Base-by-base conservation (phyloP, 2,888 invertebrate genomes). In the Monochamus alternatus region DNA sequence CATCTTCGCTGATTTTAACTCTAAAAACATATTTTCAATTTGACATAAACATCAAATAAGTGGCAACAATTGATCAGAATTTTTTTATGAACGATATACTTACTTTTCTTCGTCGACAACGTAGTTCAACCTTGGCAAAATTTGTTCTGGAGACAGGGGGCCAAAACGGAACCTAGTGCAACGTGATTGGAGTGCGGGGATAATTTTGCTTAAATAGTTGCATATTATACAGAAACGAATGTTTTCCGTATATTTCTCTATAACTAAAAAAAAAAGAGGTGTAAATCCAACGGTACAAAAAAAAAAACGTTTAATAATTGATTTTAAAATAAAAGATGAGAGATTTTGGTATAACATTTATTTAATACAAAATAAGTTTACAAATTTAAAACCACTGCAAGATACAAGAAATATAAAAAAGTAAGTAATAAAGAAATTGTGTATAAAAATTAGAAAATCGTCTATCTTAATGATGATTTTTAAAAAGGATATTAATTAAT, bases 181-280 rank as follows among this genome's bases (percentile, higher is more conserved):
- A 83, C 99, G 92, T 12, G 99, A 99, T 90, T 99, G 99, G 72
- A 99, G 91, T 4, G 99, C 99, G 14, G 99, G 99, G 84, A 98
- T 99, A 78, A 99, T 98, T 91, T 99, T 99, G 84, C 97, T 96
- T 82, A 99, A 90, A 89, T 99, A 99, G 90, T 99, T 99, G 90
- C 99, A 98, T 85, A 99, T 99, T 76, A 99, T 95, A 88, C 99
- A 99, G 89, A 99, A 99, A 8, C 99, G 91, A 3, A 98, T 97
- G 89, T 99, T 99, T 81, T 98, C 98, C 10, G 99, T 99, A 88
- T 97, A 99, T 89, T 99, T 99, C 89, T 99, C 99, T 86, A 99
- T 98, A 84, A 99, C 97, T 97, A 91, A 82, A 91, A 90, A 75
- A 83, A 85, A 84, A 84, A 73, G 73, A 38, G 64, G 7, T 38